phyloP scores from a whole-genome alignment of 2,797 vertebrate species.

The Enteromius afrohamiltoni region DNA sequence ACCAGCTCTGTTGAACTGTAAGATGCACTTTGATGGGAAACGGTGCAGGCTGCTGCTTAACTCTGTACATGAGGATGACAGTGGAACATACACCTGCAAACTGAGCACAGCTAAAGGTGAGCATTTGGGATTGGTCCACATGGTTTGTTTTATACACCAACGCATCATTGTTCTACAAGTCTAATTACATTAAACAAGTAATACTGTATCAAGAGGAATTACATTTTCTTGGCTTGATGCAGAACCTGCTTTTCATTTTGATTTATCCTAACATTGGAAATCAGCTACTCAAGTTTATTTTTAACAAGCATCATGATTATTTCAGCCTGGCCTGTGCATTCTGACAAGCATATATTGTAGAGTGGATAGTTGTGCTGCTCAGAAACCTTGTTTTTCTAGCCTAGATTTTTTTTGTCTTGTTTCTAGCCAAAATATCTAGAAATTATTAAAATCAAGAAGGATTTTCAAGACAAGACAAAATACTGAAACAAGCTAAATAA shows the following conservation, averaged over 20 bases:
- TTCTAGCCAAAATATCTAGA: no score
- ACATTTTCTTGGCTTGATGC: not conserved
- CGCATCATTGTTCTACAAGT: not conserved
- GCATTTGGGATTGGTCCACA: not conserved
- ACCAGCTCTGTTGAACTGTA: conserved; percentile 96
- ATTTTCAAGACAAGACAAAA: no score
- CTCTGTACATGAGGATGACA: conserved; percentile 97
- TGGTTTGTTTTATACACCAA: not conserved
- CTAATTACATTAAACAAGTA: not conserved
- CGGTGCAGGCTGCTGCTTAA: conserved; percentile 93
- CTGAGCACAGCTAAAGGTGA: conserved; percentile 96
- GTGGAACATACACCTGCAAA: conserved; percentile 93
- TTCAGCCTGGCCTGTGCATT: not conserved
- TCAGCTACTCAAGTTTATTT: not conserved
- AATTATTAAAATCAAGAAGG: no score
- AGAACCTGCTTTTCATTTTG: not conserved
- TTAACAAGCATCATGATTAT: not conserved
- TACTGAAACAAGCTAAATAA: no score
- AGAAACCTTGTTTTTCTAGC: not conserved
- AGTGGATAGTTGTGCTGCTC: not conserved
- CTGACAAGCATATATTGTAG: not conserved
- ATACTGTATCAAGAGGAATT: not conserved
- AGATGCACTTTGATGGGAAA: conserved; percentile 98
- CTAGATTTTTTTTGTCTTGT: no score
- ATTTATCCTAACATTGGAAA: not conserved